Evolutionary conservation across 2,113 vertebrate genomes (phyloP).

Genomic region (Myotis davidii): DNA sequence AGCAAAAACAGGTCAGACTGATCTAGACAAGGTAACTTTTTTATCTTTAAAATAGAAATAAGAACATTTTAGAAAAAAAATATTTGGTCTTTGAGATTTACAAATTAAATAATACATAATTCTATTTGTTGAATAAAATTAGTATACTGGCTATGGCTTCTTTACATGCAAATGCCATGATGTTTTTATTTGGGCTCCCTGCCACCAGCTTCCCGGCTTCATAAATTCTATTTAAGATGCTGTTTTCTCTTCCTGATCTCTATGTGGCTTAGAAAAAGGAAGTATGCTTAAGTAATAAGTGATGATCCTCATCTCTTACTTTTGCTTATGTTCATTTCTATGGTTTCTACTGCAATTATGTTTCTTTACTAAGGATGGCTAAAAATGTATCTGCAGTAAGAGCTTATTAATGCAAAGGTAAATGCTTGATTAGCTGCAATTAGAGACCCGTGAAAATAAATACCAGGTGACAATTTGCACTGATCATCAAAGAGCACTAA

Average conservation of each 20-base stretch:
- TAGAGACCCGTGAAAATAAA: constrained; percentile 73
- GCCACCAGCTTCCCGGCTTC: constrained; percentile 1
- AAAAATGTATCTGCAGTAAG: constrained; percentile 63
- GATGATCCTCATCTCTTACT: background rate
- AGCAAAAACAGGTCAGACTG: background rate
- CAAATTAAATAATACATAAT: constrained; percentile 3
- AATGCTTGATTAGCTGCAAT: constrained; percentile 76
- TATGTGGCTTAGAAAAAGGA: background rate
- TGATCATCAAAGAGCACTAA: constrained; percentile 52
- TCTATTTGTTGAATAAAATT: background rate
- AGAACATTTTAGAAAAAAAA: constrained; percentile 34
- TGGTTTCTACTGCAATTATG: constrained; percentile 63
- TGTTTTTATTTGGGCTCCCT: background rate
- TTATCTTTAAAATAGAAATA: background rate
- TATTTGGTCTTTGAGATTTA: constrained; percentile 20
- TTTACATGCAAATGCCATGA: background rate
- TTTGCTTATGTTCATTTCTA: constrained; percentile 59
- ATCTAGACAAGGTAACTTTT: background rate
- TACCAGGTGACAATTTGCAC: constrained; percentile 47
- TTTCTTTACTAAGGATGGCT: constrained; percentile 56
- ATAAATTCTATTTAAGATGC: background rate
- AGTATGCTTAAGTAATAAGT: background rate
- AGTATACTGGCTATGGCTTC: background rate
- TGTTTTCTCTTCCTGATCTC: constrained; percentile 35
- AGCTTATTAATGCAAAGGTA: constrained; percentile 64